Evolutionary conservation across 1,140 invertebrate species (phyloP).

Genomic region (Drosophila parvula): DNA sequence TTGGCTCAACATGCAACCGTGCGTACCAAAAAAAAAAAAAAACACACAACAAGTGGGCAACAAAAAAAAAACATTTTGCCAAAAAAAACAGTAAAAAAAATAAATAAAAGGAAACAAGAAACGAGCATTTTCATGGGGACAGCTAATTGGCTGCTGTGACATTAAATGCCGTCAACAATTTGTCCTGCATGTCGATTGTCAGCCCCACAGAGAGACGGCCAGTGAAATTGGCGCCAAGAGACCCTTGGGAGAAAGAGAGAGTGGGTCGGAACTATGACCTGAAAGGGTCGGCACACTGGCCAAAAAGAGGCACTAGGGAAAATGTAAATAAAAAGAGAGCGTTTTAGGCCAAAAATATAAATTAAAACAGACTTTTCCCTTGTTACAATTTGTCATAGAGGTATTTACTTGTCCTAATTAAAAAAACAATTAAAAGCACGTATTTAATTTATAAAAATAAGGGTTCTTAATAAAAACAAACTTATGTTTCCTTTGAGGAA

Average conservation of each 20-base stretch:
- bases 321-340: background rate
- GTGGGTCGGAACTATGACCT: constrained; percentile 7
- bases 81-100: constrained; percentile 24
- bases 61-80: constrained; percentile 44
- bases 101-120: constrained; percentile 48
- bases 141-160: constrained; percentile 82
- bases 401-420: too few relatives aligned
- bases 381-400: too few relatives aligned
- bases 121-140: constrained; percentile 78
- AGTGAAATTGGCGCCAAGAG: constrained; percentile 79
- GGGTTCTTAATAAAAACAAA: too few relatives aligned
- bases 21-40: constrained; percentile 56
- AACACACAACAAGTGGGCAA: constrained; percentile 39
- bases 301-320: background rate
- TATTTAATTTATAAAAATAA: too few relatives aligned
- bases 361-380: too few relatives aligned
- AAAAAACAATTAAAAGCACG: too few relatives aligned
- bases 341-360: background rate
- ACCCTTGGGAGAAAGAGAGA: constrained; percentile 37
- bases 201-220: constrained; percentile 40
- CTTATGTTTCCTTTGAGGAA: too few relatives aligned
- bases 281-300: background rate
- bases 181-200: constrained; percentile 81
- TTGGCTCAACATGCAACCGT: constrained; percentile 68
- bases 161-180: constrained; percentile 82